Evolutionary conservation across 2,888 invertebrate genomes (phyloP), one percentile per base, ranked within the genome.

Genomic region (Pandemis cinnamomeana): DNA sequence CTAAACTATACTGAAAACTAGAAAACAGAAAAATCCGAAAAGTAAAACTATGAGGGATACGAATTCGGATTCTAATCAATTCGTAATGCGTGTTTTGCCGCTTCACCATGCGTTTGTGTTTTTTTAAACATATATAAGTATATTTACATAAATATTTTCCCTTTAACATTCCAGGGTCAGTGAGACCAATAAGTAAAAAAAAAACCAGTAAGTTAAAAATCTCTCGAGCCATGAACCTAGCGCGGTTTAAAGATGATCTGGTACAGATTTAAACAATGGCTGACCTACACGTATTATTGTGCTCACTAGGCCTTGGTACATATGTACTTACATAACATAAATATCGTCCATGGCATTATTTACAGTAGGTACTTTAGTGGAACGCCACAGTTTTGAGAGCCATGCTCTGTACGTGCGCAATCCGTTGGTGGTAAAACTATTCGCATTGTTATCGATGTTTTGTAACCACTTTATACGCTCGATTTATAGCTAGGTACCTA

Each of bases 291-390:
- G 15, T 53, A 8, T 3, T 58, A 58, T 11, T 27, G 11, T 58
- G 27, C 27, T 11, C 20, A 10, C 27, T 8, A 20, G 58, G 27
- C 58, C 58, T 58, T 27, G 27, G 58, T 58, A 27, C 27, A 27
- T 5, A 1, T 27, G 58, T 51, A 53, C 67, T 67, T 53, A 67
- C 67, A 41, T 53, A 48, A 48, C 11, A 67, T 36, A 41, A 53
- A 8, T 5, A 67, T 48, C 27, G 41, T 41, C 67, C 67, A 41
- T 67, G 48, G 67, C 67, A 67, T 66, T 67, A 67, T 67, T 67
- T 53, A 10, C n/a, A 41, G 51, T 51, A 46, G 36, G 10, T 27
- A 58, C 11, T 41, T 41, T 41, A 41, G n/a, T 41, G 8, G 15
- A 53, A 53, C 41, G 63, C 15, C 41, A 53, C 53, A 36, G 8